These are phyloP conservation scores for Laterallus jamaicensis DNA, from an alignment of 2,113 vertebrate genomes.

Conservation along the genomic window DNA sequence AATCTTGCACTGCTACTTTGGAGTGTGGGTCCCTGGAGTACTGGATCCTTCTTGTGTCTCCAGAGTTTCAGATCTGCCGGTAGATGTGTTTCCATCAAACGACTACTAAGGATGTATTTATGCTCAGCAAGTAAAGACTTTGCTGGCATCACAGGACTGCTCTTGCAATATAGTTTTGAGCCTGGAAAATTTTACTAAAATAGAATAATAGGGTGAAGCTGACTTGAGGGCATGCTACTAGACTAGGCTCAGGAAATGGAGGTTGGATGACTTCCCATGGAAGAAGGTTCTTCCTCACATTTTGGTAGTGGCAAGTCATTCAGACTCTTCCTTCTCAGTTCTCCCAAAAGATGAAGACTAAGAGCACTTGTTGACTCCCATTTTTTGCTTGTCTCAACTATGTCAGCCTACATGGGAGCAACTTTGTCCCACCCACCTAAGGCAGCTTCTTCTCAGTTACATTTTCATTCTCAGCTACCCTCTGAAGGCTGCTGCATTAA, in stretches of 20 bases:
- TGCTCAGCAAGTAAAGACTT: not conserved
- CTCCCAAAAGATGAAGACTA: not conserved
- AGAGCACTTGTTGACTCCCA: not conserved
- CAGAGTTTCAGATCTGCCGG: not conserved
- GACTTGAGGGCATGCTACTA: not conserved
- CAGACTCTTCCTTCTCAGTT: not conserved
- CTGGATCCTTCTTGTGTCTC: not conserved
- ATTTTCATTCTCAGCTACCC: not conserved
- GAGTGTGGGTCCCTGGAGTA: not conserved
- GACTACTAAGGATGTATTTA: not conserved
- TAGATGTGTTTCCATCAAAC: not conserved
- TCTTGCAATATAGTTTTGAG: not conserved
- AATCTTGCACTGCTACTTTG: not conserved
- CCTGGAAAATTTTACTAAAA: not conserved
- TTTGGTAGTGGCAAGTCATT: not conserved
- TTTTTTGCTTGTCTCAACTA: not conserved
- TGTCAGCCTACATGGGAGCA: accelerated
- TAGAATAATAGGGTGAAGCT: not conserved
- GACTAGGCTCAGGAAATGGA: not conserved
- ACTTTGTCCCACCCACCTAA: not conserved
- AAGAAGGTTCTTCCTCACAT: not conserved
- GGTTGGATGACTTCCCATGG: not conserved
- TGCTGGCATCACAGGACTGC: not conserved
- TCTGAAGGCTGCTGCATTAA: not conserved
- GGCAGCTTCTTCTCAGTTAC: not conserved